Evolutionary conservation across 2,113 vertebrate species (phyloP), one percentile per base, ranked within the genome.

Genomic region (Regulus satrapa): DNA sequence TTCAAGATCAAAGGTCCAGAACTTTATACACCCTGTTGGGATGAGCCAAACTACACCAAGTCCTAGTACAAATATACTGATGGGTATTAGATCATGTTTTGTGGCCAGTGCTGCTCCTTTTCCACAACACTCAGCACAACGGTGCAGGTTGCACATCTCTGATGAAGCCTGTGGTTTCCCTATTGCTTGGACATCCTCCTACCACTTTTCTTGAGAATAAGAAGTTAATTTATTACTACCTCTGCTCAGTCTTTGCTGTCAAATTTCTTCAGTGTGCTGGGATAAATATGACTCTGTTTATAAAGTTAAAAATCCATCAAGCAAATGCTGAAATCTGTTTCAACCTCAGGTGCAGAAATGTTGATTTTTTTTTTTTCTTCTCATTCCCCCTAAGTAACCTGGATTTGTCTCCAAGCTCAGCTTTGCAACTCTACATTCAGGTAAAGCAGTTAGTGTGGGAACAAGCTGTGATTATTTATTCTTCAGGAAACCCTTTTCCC

Each of bases 81-180:
- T 45, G 34, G 18, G 12, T 5, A 2, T 84, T 84, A 32, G 28
- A 34, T 24, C 13, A 18, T 18, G 17, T 40, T 89, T 49, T 74
- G 25, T 14, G 14, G 46, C 18, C 12, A 28, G 20, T 0, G 0
- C 40, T 6, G 8, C 17, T 36, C 12, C 24, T 14, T 51, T 69
- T 8, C 25, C 24, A 31, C 26, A 36, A n/a, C 9, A 79, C 15
- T 32, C 52, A 66, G 18, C 17, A 7, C 25, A 16, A 15, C 10
- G 17, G 14, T 21, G 5, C 56, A 61, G 23, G 7, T 20, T 89
- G 29, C 17, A 13, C 9, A 25, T 32, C 56, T 66, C 20, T 74
- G n/a, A 34, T 31, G 51, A 51, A 13, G 23, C 11, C 7, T 82
- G 11, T 16, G 28, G 16, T 24, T 64, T 19, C 3, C 12, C 13